A percentile compares a stretch with the other conserved stretches of the same genome.
Evolutionary conservation across 2,113 vertebrate genomes (phyloP).

Genomic region (Phainopepla nitens): DNA sequence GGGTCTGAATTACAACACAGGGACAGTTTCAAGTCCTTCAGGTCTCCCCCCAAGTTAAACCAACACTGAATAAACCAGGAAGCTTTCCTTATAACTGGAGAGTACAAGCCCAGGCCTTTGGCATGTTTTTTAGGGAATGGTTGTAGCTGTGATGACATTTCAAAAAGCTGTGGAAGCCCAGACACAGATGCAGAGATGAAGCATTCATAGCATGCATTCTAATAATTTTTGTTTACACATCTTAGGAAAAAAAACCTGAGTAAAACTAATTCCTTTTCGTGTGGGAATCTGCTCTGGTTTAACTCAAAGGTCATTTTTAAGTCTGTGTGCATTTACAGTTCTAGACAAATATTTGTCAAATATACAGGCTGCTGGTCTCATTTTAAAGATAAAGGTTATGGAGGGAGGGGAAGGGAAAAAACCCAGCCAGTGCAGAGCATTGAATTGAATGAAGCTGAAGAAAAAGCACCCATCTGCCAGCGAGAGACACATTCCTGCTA

Average conservation of each 20-base stretch:
- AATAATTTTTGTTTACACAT: conserved; percentile 14
- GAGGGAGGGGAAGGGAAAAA: not conserved
- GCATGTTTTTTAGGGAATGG: not conserved
- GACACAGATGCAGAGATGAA: not conserved
- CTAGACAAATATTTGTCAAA: conserved; percentile 35
- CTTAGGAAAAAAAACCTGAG: not conserved
- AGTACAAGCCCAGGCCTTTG: not conserved
- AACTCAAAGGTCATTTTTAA: conserved; percentile 15
- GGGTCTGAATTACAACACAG: not conserved
- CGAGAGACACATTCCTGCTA: not conserved
- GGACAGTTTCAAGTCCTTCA: not conserved
- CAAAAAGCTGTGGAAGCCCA: not conserved
- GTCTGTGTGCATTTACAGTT: not conserved
- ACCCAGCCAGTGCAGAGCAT: not conserved
- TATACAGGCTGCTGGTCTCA: conserved; percentile 8
- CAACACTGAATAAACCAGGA: not conserved
- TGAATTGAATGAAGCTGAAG: not conserved
- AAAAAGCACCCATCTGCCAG: not conserved
- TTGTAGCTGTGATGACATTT: not conserved
- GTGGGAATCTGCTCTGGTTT: conserved; percentile 6
- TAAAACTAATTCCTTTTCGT: conserved; percentile 17
- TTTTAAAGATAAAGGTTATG: conserved; percentile 46
- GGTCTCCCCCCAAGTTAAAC: not conserved
- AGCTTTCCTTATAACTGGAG: not conserved
- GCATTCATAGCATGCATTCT: conserved; percentile 2